Evolutionary conservation across 2,113 vertebrate genomes (phyloP), one percentile per base, ranked within the genome.

Genomic region (Passer domesticus): DNA sequence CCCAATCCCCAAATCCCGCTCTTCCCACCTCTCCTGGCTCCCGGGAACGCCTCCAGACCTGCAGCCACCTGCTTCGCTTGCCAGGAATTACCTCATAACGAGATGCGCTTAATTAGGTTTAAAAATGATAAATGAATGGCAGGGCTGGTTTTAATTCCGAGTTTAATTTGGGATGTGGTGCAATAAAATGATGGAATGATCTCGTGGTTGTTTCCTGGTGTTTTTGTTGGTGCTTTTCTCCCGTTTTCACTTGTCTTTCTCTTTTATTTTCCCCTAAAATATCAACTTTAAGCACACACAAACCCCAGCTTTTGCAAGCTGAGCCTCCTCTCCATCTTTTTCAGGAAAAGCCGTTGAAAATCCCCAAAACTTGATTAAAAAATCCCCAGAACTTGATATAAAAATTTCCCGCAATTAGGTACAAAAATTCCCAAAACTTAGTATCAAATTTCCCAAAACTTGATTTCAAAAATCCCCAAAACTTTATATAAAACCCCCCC

Each of bases 351-450:
- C 15, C 3, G 2, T 35, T 22, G 63, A 79, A 79, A 43, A 35
- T 7, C 11, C 31, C 19, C 30, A 13, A 8, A 64, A 43, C 0
- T 14, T 23, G 24, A 5, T 0, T 2, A 3, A 44, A 43, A 28
- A 28, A 9, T 7, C 3, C 31, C 17, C 31, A 9, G 5, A 46
- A 44, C 5, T 43, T 24, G 4, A 2, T 5, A 2, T 10, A 1
- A 21, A 35, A 49, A 49, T 7, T 5, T 3, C 6, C 31, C 64
- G 7, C 1, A 13, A 8, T 0, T 8, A 15, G 13, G 6, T 2
- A 23, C 4, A 28, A 30, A 52, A 70, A 30, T 7, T 5, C 47
- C 11, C 35, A 17, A 2, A 23, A 21, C 2, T 27, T n/a, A 3
- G 1, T 8, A 9, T 2, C 33, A 41, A 72, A 24, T 7, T 2